Base-by-base conservation (phyloP, 2,888 invertebrate genomes). In the Marasmarcha lunaedactyla region DNA sequence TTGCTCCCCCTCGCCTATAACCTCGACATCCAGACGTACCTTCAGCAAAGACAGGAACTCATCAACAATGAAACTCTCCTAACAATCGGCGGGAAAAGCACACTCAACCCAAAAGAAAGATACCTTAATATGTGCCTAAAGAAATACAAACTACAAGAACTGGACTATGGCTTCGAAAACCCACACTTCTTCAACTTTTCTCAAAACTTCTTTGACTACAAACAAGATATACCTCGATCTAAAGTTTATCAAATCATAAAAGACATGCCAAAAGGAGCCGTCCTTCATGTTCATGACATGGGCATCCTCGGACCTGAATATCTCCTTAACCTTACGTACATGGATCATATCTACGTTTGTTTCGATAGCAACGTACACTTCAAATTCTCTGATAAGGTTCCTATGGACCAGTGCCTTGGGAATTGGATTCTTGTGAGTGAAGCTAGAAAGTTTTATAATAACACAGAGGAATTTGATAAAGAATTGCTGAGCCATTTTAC, bases 181-280 rank as follows among this genome's bases (percentile, higher is more conserved):
- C 87, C 87, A 1, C 70, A 76, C 41, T 66, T 77, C 13, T 92
- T 88, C 58, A 83, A 87, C 33, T 88, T 91, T 1, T 85, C 90
- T 0, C 77, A 78, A 14, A 90, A 90, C 57, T 90, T 90, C 51
- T 88, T 92, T 54, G 59, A 73, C 1, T 87, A 87, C 1, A 86
- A 86, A 52, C 55, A 81, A 1, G 60, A 72, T 11, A 89, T 93
- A 34, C 72, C 84, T 4, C 49, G 74, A 0, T 90, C 91, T 0
- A 76, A 86, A 44, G 87, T 93, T 0, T 92, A 88, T 54, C 65
- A 86, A 47, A 78, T 92, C 5, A 86, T 94, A 9, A 76, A 85
- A 44, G 67, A 66, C 26, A 85, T 94, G 84, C 94, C 94, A 0
- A 94, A 94, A 70, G 94, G 91, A 2, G 89, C 86, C 0, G 87